Evolutionary conservation across 1,140 invertebrate species (phyloP).

Genomic region (Heliothis virescens): DNA sequence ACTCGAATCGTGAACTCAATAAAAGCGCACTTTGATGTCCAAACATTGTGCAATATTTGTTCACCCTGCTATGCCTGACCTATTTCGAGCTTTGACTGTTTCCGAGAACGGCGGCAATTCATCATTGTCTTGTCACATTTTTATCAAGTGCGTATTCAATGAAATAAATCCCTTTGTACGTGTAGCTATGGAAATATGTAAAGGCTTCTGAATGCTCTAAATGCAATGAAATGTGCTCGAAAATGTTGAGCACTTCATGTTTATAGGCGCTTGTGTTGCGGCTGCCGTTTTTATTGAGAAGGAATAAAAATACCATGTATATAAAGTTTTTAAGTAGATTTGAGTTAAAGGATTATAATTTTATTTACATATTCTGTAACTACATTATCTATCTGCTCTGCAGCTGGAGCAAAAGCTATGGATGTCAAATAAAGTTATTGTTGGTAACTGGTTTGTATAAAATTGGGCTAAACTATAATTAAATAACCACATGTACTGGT

Average conservation of each 20-base stretch:
- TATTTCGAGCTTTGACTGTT: background rate
- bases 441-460: no score
- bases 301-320: no score
- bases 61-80: slow-evolving; percentile 8
- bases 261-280: slow-evolving; percentile 36
- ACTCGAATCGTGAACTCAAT: background rate
- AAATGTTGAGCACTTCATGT: slow-evolving; percentile 65
- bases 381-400: no score
- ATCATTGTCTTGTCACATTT: slow-evolving; percentile 22
- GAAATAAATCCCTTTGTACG: slow-evolving; percentile 1
- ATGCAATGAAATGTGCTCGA: slow-evolving; percentile 66
- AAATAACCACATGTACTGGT: background rate
- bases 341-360: no score
- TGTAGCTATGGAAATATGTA: slow-evolving; percentile 13
- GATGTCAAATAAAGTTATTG: no score
- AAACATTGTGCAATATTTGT: slow-evolving; percentile 18
- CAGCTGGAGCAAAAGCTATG: no score
- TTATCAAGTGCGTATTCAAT: slow-evolving; percentile 52
- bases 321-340: no score
- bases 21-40: background rate
- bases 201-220: slow-evolving; percentile 55
- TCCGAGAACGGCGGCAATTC: background rate
- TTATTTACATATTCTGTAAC: no score
- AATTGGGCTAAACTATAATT: background rate
- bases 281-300: slow-evolving; percentile 5